Conservation (phyloP, 1,140 invertebrate genomes). For the Mylabris phalerata region DNA sequence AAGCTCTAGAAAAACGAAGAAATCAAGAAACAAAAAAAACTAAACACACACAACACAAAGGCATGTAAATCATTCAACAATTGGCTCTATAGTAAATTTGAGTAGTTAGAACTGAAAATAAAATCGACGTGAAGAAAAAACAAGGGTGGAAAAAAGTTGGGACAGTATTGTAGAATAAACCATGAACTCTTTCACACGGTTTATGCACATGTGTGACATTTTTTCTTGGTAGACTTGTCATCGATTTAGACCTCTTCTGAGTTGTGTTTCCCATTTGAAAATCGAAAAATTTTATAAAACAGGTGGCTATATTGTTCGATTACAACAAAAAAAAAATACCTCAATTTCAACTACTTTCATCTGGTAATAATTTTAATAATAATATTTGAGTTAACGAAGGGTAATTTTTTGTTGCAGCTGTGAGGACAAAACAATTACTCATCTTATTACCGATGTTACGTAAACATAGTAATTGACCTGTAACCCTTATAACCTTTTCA, state of each 20-base stretch:
- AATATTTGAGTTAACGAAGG: conserved; percentile 18
- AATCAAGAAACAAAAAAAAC: too few relatives aligned
- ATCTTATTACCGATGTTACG: conserved; percentile 30
- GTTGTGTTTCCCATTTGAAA: background rate
- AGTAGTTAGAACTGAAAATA: background rate
- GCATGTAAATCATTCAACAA: too few relatives aligned
- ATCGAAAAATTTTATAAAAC: background rate
- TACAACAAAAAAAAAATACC: too few relatives aligned
- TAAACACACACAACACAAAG: too few relatives aligned
- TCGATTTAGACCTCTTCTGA: conserved; percentile 29
- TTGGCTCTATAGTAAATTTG: too few relatives aligned
- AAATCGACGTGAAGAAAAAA: background rate
- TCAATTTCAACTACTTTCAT: too few relatives aligned
- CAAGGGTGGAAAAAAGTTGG: background rate
- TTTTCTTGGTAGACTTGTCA: conserved; percentile 27
- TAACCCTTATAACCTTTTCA: conserved; percentile 29
- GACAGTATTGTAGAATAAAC: background rate
- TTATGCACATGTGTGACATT: conserved; percentile 26
- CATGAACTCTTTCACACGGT: conserved; percentile 35
- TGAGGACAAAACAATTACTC: conserved; percentile 26
- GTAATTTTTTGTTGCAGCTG: conserved; percentile 26
- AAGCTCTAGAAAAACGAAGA: too few relatives aligned
- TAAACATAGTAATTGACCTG: conserved; percentile 33
- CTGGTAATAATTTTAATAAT: conserved; percentile 9
- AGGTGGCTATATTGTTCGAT: too few relatives aligned